phyloP scores from a whole-genome alignment of 2,797 vertebrate species.

The Cossypha dichroa region DNA sequence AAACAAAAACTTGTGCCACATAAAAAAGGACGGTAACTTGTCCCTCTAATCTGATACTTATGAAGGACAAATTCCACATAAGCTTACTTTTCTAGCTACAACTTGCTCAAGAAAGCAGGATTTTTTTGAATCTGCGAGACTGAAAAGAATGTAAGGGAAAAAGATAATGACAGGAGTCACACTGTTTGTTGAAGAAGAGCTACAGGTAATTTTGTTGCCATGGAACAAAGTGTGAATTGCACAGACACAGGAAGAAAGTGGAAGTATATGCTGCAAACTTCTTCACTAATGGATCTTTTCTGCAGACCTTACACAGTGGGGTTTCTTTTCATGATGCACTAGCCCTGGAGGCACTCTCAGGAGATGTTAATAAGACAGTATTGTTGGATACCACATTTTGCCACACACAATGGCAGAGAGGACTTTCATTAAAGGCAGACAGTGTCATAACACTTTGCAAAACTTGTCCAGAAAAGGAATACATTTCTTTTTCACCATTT shows the following conservation, averaged over 20 bases:
- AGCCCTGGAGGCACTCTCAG: neutral
- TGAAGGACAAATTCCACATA: neutral
- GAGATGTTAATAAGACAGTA: neutral
- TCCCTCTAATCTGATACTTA: neutral
- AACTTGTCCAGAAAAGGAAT: neutral
- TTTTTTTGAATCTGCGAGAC: neutral
- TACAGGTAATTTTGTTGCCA: neutral
- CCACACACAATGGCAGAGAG: neutral
- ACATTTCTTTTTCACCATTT: neutral
- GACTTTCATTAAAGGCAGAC: neutral
- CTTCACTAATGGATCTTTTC: neutral
- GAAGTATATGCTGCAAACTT: neutral
- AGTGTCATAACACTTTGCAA: neutral
- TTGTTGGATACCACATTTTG: neutral
- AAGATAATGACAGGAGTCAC: neutral
- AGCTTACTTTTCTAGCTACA: neutral
- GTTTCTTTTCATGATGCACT: neutral
- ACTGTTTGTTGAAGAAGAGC: neutral
- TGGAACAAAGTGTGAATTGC: neutral
- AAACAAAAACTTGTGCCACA: neutral
- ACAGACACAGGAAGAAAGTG: neutral
- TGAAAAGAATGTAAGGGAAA: neutral
- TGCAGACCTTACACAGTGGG: neutral
- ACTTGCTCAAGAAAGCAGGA: neutral
- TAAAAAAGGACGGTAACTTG: neutral